Base-by-base conservation (phyloP, 2,797 vertebrate genomes). In the Pseudomugil gertrudae region DNA sequence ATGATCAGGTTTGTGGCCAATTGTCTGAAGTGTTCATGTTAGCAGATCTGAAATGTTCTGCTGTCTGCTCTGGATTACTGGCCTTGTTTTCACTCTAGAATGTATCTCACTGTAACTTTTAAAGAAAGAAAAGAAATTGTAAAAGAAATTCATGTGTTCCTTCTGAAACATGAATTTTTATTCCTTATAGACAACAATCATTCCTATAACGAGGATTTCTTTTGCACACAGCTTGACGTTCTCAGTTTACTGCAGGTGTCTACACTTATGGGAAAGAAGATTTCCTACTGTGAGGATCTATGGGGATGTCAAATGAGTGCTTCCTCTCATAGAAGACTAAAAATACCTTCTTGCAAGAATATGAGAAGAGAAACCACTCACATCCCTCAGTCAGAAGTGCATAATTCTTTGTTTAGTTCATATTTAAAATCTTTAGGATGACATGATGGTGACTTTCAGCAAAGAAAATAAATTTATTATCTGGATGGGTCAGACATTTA, bases 1-100 rank as follows among this genome's bases (percentile, higher is more conserved):
- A 58, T 57, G 61, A 65, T 81, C 79, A 60, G 48, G 57, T 70
- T 79, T 66, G 52, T 29, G 35, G n/a, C 11, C 24, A 10, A 2
- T 40, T 48, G 47, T 52, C 40, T 40, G 8, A 0, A 54, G 72
- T 76, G 51, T 60, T 69, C 30, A 55, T 70, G 45, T 72, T 64
- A 84, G 72, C 69, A 61, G 35, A 60, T 54, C 40, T 17, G 2
- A 40, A 54, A 58, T 52, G 59, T 43, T 43, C 19, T 43, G 2
- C 36, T 15, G 17, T 17, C 15, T 38, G 53, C 50, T 14, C 17
- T n/a, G 26, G 27, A 45, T 45, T 21, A 19, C 43, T n/a, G 43
- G 43, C 21, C 21, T 36, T 11, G 11, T 36, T 36, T 36, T 36
- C 35, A n/a, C n/a, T n/a, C n/a, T n/a, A n/a, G n/a, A n/a, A n/a